Evolutionary conservation across 2,888 invertebrate genomes (phyloP), one percentile per base, ranked within the genome.

Genomic region (Saturnia pavonia): DNA sequence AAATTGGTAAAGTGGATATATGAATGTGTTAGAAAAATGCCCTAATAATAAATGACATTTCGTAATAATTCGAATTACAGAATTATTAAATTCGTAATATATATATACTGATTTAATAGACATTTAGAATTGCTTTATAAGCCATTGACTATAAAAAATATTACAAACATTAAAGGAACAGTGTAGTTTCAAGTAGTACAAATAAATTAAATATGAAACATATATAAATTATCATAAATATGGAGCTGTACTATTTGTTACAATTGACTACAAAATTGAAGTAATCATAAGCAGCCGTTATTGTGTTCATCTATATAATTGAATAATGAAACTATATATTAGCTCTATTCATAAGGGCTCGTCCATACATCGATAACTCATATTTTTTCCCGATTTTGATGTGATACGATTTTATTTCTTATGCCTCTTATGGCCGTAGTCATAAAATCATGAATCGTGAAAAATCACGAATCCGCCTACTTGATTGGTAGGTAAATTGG

Each of bases 241-340:
- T 54, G 54, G 19, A 16, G 19, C 11, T 54, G 54, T n/a, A 22
- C 54, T 54, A n/a, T 51, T n/a, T 51, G 51, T n/a, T n/a, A 16
- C 51, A 51, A 51, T 51, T 60, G 27, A 60, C 60, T 60, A 25
- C 60, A 60, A 60, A 60, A 60, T 63, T 63, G n/a, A 16, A 63
- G 16, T 54, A 54, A 19, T 63, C 14, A 6, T 19, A 63, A 34
- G 63, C 63, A 63, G n/a, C 7, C 34, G 27, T 63, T 27, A 34
- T 25, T 63, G 14, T 34, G 16, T 63, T 34, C 7, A 63, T 27
- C 0, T 11, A 27, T 63, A 12, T 12, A 57, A n/a, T 22, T 57
- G 4, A 22, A 57, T 57, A 12, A 25, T 27, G 12, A 22, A 19
- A 19, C 57, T 11, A 27, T 57, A 9, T 57, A n/a, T 4, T 34